Evolutionary conservation across 2,113 vertebrate species (phyloP).

Genomic region (Panthera leo): DNA sequence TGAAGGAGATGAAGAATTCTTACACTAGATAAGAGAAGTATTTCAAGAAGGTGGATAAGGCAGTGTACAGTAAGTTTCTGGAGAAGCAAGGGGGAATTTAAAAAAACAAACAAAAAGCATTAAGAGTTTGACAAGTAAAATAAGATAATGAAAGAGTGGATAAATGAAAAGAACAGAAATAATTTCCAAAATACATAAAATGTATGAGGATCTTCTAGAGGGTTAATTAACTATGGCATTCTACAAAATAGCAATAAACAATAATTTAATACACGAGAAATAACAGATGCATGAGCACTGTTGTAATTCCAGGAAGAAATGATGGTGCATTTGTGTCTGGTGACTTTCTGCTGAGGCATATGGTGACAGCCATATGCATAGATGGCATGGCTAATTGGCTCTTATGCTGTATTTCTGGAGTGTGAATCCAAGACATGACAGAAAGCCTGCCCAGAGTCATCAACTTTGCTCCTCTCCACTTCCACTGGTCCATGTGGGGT

Average conservation of each 20-base stretch:
- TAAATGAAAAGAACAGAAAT: neutral
- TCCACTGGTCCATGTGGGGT: neutral
- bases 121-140: neutral
- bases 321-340: neutral
- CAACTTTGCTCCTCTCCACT: neutral
- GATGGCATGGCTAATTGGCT: conserved; percentile 19
- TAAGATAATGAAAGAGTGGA: neutral
- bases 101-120: neutral
- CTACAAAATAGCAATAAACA: neutral
- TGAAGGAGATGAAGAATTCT: neutral
- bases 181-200: neutral
- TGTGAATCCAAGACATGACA: conserved; percentile 56
- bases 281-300: neutral
- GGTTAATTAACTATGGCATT: neutral
- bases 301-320: conserved; percentile 12
- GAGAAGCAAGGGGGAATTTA: neutral
- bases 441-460: conserved; percentile 24
- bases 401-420: conserved; percentile 1
- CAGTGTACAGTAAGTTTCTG: neutral
- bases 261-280: neutral
- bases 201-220: neutral
- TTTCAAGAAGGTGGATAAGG: neutral
- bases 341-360: conserved; percentile 16
- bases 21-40: neutral
- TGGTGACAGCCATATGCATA: conserved; percentile 30